phyloP scores from a whole-genome alignment of 2,797 vertebrate genomes.

The Pelodytes ibericus region DNA sequence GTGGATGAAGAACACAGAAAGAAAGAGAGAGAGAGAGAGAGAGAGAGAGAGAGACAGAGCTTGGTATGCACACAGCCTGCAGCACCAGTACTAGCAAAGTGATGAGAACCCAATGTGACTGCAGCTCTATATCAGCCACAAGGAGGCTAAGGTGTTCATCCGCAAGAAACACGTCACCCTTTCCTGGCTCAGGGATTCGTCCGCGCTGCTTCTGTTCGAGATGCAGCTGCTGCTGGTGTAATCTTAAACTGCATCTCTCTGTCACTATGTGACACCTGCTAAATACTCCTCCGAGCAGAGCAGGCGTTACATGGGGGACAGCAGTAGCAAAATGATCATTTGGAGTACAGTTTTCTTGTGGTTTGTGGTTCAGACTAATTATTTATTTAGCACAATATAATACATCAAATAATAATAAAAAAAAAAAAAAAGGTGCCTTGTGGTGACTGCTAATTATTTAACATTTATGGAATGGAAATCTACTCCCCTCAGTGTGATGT shows the following conservation, averaged over 20 bases:
- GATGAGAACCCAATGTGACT: conserved; percentile 39
- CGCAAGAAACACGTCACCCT: conserved; percentile 50
- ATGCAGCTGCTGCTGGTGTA: conserved; percentile 11
- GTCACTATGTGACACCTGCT: conserved; percentile 8
- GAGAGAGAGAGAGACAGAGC: too few species aligned
- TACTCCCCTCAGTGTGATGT: too few species aligned
- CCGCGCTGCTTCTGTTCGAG: conserved; percentile 25
- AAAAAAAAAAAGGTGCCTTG: too few species aligned
- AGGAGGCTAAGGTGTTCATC: conserved; percentile 55
- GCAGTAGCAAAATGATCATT: too few species aligned
- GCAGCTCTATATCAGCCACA: conserved; percentile 55
- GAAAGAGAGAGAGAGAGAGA: too few species aligned
- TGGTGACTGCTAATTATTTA: too few species aligned
- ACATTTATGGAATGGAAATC: too few species aligned
- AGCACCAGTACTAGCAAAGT: conserved; percentile 44
- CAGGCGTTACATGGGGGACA: background rate
- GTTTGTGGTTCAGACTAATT: too few species aligned
- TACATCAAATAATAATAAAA: too few species aligned
- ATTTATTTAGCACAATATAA: too few species aligned
- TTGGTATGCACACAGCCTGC: conserved; percentile 16
- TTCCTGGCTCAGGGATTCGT: conserved; percentile 51
- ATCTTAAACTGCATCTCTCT: conserved; percentile 5
- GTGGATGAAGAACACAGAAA: conserved; percentile 14
- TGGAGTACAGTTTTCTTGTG: too few species aligned
- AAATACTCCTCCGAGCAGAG: conserved; percentile 2